Conservation (phyloP, 2,888 invertebrate genomes). For the Pherbina coryleti region DNA sequence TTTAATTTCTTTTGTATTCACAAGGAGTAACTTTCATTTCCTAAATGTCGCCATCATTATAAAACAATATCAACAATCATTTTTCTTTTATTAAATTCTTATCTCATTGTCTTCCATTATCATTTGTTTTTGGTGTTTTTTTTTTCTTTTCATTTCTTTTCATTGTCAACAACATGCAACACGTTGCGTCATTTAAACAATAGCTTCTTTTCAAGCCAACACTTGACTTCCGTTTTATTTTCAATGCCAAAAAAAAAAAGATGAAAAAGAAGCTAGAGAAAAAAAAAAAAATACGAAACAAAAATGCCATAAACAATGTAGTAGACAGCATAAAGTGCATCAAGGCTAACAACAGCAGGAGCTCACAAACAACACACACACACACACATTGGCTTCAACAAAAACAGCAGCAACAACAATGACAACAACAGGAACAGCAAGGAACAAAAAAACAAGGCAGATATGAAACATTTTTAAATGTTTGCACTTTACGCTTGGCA, state of each 20-base stretch:
- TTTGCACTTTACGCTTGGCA: background rate
- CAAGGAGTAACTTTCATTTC: no score
- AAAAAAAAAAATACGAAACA: background rate
- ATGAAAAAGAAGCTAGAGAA: background rate
- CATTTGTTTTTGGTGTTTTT: no score
- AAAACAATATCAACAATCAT: no score
- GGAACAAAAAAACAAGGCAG: background rate
- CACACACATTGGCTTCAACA: background rate
- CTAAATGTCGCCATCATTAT: no score
- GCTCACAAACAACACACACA: background rate
- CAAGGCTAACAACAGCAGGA: background rate
- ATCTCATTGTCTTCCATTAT: no score
- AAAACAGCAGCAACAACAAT: background rate
- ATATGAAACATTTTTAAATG: background rate
- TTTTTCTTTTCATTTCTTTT: no score
- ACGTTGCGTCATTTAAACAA: background rate
- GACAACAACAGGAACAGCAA: no score
- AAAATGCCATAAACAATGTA: background rate
- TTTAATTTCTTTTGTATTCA: no score
- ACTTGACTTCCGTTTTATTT: constrained; percentile 5
- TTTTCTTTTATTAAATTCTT: no score
- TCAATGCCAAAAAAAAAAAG: constrained; percentile 8
- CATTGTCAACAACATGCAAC: background rate
- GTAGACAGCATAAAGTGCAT: background rate
- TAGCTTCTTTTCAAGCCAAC: background rate